Percentiles rank a stretch among this genome's conserved stretches.
phyloP scores from a whole-genome alignment of 2,113 vertebrate species.

The Ivindomyrus marchei region DNA sequence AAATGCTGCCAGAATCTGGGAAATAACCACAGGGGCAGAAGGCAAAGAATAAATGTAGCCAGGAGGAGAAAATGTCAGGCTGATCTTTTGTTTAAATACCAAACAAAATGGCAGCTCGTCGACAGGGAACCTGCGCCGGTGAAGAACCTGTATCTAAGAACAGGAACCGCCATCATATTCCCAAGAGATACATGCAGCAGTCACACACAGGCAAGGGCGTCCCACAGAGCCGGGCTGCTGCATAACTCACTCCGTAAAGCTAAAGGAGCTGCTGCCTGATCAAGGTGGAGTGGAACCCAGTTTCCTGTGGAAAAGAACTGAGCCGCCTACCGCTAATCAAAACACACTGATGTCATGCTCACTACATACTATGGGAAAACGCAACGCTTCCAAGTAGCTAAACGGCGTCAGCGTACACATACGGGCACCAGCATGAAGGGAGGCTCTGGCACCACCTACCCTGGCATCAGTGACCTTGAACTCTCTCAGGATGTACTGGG shows the following conservation, averaged over 20 bases:
- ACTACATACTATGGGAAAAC: neutral
- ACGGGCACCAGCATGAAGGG: neutral
- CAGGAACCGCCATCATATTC: neutral
- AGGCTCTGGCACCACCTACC: constrained; percentile 57
- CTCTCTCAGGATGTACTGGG: constrained; percentile 94
- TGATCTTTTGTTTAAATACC: constrained; percentile 3
- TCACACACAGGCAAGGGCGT: neutral
- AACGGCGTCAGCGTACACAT: neutral
- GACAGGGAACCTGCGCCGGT: neutral
- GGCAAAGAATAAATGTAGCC: neutral
- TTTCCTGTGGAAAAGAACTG: neutral
- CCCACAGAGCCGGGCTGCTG: neutral
- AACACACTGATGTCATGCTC: neutral
- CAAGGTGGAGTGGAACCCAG: neutral
- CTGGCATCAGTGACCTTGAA: constrained; percentile 94
- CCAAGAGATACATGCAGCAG: neutral
- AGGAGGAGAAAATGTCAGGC: neutral
- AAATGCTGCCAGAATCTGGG: neutral
- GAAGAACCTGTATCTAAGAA: neutral
- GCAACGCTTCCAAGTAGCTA: neutral
- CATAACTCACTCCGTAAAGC: neutral
- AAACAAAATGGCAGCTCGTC: neutral
- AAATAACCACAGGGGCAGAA: neutral
- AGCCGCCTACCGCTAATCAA: neutral
- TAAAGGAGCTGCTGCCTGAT: neutral